Percentiles rank a stretch among this genome's conserved stretches.
phyloP scores from a whole-genome alignment of 2,888 invertebrate genomes.

The Noctua comes region DNA sequence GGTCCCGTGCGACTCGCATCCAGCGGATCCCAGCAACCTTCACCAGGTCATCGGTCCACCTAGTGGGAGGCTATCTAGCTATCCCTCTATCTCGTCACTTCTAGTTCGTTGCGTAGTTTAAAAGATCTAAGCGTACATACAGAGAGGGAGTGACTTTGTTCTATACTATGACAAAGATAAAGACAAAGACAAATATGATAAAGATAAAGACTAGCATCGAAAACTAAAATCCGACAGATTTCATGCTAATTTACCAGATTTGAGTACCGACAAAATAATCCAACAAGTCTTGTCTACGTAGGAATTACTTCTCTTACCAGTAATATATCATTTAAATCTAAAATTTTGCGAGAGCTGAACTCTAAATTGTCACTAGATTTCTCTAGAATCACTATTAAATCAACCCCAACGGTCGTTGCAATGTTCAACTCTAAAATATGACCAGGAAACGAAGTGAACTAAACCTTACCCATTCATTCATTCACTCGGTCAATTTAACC shows the following conservation, averaged over 20 bases:
- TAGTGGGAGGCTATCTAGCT: no score
- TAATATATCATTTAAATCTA: background rate
- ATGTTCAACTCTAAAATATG: conserved; percentile 36
- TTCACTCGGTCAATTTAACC: conserved; percentile 49
- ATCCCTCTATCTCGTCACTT: no score
- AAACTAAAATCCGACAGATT: background rate
- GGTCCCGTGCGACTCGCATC: no score
- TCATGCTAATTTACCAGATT: background rate
- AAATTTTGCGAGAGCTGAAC: background rate
- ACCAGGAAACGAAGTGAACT: conserved; percentile 40
- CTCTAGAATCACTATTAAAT: conserved; percentile 21
- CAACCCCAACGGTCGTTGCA: background rate
- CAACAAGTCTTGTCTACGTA: background rate
- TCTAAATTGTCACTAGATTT: conserved; percentile 10
- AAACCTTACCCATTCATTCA: background rate
- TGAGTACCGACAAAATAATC: background rate
- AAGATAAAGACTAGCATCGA: background rate
- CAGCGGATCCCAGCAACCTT: no score
- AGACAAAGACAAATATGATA: no score
- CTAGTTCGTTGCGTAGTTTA: no score
- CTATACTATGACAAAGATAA: no score
- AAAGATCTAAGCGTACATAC: no score
- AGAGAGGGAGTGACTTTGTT: no score
- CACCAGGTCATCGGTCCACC: no score
- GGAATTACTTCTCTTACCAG: background rate